These are phyloP conservation scores for Adela reaumurella DNA, from an alignment of 2,888 invertebrate genomes.

Conservation along the genomic window DNA sequence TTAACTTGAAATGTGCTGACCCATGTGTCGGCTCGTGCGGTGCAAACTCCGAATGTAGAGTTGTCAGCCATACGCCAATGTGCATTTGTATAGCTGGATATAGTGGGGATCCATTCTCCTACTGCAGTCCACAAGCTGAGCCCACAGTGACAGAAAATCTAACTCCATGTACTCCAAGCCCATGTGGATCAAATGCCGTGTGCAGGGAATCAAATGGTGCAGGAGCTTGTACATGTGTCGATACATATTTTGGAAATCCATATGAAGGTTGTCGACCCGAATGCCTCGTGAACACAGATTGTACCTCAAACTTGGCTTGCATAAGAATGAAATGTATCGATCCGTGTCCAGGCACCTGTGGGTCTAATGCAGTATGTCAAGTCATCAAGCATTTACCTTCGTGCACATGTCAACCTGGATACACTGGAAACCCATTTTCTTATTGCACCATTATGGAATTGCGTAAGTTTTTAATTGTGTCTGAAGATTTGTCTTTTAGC, in stretches of 20 bases:
- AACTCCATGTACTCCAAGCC: constrained; percentile 63
- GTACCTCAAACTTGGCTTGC: constrained; percentile 67
- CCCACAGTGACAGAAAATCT: constrained; percentile 34
- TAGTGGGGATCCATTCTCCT: constrained; percentile 73
- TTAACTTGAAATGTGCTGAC: constrained; percentile 72
- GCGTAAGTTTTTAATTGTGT: constrained; percentile 34
- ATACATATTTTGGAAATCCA: constrained; percentile 69
- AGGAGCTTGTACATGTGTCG: constrained; percentile 65
- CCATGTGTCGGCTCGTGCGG: constrained; percentile 74
- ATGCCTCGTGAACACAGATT: constrained; percentile 70
- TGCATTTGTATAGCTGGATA: constrained; percentile 67
- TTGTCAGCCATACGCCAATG: constrained; percentile 71
- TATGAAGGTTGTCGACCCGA: constrained; percentile 75
- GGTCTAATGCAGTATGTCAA: constrained; percentile 67
- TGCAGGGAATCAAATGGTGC: constrained; percentile 60
- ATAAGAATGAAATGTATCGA: constrained; percentile 70
- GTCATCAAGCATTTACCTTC: constrained; percentile 72
- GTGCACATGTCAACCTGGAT: constrained; percentile 64
- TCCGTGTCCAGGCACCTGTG: constrained; percentile 79
- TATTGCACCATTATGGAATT: constrained; percentile 50
- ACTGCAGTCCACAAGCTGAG: constrained; percentile 46
- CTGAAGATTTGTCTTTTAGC: too few relatives aligned
- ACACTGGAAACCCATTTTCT: constrained; percentile 65
- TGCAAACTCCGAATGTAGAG: constrained; percentile 69
- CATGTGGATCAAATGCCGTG: constrained; percentile 61